A percentile compares a stretch with the other conserved stretches of the same genome.
These are phyloP conservation scores for Ellobium chinense DNA, from an alignment of 2,888 invertebrate genomes.

Conservation along the genomic window DNA sequence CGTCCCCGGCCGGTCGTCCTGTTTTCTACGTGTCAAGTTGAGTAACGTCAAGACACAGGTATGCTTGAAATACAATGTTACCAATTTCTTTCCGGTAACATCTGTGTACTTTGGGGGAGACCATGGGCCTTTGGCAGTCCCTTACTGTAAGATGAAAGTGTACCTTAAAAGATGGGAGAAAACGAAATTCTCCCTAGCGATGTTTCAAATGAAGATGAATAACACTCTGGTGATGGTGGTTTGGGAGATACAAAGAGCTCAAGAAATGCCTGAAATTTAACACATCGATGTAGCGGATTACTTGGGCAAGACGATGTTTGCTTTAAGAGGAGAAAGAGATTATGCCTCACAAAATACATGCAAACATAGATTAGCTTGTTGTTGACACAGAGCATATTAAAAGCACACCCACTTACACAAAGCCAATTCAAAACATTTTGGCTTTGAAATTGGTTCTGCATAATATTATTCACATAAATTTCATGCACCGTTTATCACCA, in stretches of 20 bases:
- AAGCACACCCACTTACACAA: background rate
- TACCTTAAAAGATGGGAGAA: background rate
- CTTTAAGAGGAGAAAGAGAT: background rate
- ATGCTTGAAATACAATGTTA: background rate
- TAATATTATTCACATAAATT: background rate
- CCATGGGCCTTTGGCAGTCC: background rate
- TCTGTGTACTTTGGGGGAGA: background rate
- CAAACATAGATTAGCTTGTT: background rate
- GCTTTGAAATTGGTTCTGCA: no score
- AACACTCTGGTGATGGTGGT: background rate
- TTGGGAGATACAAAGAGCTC: background rate
- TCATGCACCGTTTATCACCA: no score
- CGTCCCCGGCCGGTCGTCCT: no score
- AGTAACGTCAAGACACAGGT: background rate
- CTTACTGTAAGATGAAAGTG: background rate
- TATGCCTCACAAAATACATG: background rate
- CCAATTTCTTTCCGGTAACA: background rate
- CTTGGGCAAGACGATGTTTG: background rate
- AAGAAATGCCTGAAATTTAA: background rate
- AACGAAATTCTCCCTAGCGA: background rate
- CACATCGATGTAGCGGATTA: background rate
- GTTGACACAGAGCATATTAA: background rate
- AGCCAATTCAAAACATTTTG: background rate
- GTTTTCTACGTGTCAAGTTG: background rate
- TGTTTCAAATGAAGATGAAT: background rate